Base-by-base conservation (phyloP, 2,113 vertebrate species). In the Peromyscus maniculatus region DNA sequence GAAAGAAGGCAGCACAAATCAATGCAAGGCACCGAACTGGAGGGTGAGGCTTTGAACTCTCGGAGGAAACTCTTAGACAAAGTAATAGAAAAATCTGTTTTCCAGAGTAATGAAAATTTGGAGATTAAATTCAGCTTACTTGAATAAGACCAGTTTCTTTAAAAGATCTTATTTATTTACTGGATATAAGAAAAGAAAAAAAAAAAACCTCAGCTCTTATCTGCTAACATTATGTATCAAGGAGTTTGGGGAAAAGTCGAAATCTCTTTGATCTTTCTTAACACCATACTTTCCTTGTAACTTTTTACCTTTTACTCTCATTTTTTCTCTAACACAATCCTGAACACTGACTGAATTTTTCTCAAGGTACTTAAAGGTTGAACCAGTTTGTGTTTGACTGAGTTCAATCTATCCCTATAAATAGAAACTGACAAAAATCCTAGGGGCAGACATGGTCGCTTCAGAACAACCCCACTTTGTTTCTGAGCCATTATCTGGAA, bases 351-450 rank as follows among this genome's bases (percentile, higher is more conserved):
- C 11, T 22, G 9, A 16, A 26, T 57, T 80, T 26, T 59, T 80
- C n/a, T 10, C 24, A 64, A 64, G 43, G 31, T 39, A 9, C 15
- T 78, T 57, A 36, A 64, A 2, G 5, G 22, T 8, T 78, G 5
- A 86, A 28, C 4, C 1, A 11, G 28, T 67, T 69, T 55, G 36
- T 80, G 0, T 79, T 57, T 36, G 19, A 66, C n/a, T 16, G 31
- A 72, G 57, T 0, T 11, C 28, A 13, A 0, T 31, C 52, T n/a
- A 59, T 75, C 21, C 22, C 59, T 36, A 80, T 26, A 86, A 77
- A n/a, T 1, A 0, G 0, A 57, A 69, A 43, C 21, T 71, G 16
- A 15, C 26, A 78, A 64, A 0, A 6, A 0, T 31, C 64, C 49
- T 24, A 0, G 71, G 11, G 1, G 12, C 31, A 22, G 0, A 55